Evolutionary conservation across 2,113 vertebrate genomes (phyloP).

Genomic region (Erythrolamprus reginae): DNA sequence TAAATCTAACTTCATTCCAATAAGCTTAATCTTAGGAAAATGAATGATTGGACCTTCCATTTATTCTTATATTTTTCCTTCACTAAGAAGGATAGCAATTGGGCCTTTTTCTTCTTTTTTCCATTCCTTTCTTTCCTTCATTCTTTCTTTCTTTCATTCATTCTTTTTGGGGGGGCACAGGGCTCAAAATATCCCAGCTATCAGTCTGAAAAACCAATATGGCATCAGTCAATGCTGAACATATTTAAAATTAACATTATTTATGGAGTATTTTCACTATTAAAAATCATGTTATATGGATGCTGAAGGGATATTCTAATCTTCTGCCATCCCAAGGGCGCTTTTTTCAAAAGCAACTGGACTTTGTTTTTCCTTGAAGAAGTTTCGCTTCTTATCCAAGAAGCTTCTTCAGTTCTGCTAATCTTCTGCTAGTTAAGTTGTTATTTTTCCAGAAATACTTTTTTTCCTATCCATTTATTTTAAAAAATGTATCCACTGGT

Average conservation of each 20-base stretch:
- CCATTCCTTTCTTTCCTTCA: too few species aligned
- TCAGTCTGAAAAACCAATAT: conserved; percentile 5
- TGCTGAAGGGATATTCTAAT: conserved; percentile 9
- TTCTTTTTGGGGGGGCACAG: too few species aligned
- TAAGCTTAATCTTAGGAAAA: neutral
- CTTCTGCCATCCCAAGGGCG: neutral
- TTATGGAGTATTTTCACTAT: conserved; percentile 36
- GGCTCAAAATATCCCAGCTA: too few species aligned
- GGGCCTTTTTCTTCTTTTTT: too few species aligned
- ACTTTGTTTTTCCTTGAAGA: too few species aligned
- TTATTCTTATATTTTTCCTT: neutral
- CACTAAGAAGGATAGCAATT: neutral
- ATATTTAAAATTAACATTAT: conserved; percentile 35
- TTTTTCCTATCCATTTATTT: neutral
- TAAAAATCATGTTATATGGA: conserved; percentile 25
- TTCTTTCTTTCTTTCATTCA: too few species aligned
- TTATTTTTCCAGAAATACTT: conserved; percentile 34
- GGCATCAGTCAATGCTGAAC: conserved; percentile 20
- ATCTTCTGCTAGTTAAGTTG: conserved; percentile 21
- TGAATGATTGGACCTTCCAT: neutral
- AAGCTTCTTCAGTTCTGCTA: too few species aligned
- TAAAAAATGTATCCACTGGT: conserved; percentile 9
- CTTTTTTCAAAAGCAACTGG: too few species aligned
- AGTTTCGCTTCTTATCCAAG: too few species aligned
- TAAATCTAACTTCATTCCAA: neutral